These are phyloP conservation scores for Haemorhous mexicanus DNA, from an alignment of 2,113 vertebrate genomes.

Conservation along the genomic window DNA sequence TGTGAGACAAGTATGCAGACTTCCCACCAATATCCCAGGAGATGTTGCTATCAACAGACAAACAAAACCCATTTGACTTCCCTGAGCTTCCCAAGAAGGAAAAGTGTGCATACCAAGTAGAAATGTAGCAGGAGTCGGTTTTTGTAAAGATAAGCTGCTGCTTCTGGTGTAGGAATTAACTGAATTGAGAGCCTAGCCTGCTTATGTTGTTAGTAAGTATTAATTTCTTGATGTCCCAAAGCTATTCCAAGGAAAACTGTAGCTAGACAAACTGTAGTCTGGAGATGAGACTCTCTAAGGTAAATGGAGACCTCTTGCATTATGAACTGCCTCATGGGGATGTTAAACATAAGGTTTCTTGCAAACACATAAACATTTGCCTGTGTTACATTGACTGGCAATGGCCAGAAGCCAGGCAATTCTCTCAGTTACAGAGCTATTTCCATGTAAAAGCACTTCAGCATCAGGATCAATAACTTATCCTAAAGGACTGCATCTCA, in stretches of 20 bases:
- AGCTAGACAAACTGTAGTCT: background rate
- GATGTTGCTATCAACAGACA: background rate
- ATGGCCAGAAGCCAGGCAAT: background rate
- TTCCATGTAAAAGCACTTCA: background rate
- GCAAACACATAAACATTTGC: background rate
- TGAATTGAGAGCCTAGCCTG: background rate
- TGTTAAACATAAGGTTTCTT: background rate
- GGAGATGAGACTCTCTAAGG: background rate
- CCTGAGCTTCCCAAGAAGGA: background rate
- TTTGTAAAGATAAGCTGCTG: background rate
- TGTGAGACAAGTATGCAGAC: background rate
- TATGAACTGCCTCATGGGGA: background rate
- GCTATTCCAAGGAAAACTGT: background rate
- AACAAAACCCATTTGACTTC: background rate
- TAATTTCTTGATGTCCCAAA: background rate
- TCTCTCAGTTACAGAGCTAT: background rate
- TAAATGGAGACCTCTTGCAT: background rate
- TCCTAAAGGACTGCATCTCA: background rate
- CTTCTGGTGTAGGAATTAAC: background rate
- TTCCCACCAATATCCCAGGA: background rate
- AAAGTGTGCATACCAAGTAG: background rate
- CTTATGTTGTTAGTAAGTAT: background rate
- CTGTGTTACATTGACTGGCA: accelerated
- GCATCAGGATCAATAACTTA: background rate
- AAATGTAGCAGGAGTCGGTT: background rate